Base-by-base conservation (phyloP, 2,888 invertebrate species). In the Seladonia tumulorum region DNA sequence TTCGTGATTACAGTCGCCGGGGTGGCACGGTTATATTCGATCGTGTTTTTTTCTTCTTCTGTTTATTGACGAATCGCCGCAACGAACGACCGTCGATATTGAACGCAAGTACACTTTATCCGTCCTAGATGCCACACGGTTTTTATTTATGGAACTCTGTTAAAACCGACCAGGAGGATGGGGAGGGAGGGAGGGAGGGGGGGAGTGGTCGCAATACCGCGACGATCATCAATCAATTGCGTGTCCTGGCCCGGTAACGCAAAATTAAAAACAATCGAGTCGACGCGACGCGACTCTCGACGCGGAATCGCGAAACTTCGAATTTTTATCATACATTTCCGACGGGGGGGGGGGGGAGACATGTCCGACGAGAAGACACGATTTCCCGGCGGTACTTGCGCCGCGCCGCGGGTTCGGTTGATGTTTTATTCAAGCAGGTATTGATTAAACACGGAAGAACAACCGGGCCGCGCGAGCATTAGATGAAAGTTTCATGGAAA, bases 401-500 rank as follows among this genome's bases (percentile, higher is more conserved):
- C 14, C n/a, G n/a, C n/a, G n/a, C n/a, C n/a, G n/a, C n/a, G n/a
- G 60, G 57, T 12, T 16, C 29, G 29, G 2, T n/a, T n/a, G 63
- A 63, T 29, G 63, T 63, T 63, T 63, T 63, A 63, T 63, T 63
- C 63, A 29, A 63, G 63, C 63, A 29, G 29, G 29, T 63, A 63
- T 63, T 72, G 47, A 25, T 72, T 25, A 72, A 45, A 16, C 45
- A 18, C n/a, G 71, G 22, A 63, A 63, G 29, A 63, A 63, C 63
- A 63, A 63, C 18, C 57, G 29, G 29, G 18, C 29, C 14, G 29
- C 3, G 63, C 63, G 29, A 8, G 63, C 63, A 63, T 63, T 63
- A 63, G 63, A 63, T 63, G 63, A 63, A 63, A 63, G 16, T 63
- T 63, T 63, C 63, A 63, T 63, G 63, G n/a, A n/a, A n/a, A n/a